phyloP scores from a whole-genome alignment of 2,888 invertebrate genomes.

The Zygaena filipendulae region DNA sequence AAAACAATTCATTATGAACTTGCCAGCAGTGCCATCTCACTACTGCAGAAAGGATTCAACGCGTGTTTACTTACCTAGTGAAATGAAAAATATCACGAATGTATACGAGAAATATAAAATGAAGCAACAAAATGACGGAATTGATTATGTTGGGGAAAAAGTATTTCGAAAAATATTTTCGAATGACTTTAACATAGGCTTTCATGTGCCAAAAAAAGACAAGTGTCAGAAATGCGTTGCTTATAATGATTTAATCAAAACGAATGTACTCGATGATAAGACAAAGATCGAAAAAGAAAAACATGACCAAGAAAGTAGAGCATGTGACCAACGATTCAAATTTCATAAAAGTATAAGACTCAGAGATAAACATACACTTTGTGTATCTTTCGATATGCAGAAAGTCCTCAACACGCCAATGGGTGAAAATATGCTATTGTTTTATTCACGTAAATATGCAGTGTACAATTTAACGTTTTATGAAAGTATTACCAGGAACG shows the following conservation, averaged over 20 bases:
- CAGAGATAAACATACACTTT: conserved; percentile 1
- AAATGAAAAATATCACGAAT: conserved; percentile 12
- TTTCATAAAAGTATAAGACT: conserved; percentile 1
- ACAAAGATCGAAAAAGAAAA: background rate
- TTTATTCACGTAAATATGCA: conserved; percentile 6
- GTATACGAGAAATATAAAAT: conserved; percentile 16
- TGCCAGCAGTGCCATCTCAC: conserved; percentile 18
- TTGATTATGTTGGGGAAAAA: conserved; percentile 15
- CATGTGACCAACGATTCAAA: conserved; percentile 1
- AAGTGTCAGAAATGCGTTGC: conserved; percentile 16
- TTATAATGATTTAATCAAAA: background rate
- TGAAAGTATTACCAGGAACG: conserved; percentile 7
- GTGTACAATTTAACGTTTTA: conserved; percentile 8
- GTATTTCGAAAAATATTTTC: conserved; percentile 17
- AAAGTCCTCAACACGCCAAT: conserved; percentile 9
- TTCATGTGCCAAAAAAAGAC: conserved; percentile 19
- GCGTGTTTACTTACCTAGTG: conserved; percentile 9
- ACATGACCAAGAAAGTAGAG: conserved; percentile 2
- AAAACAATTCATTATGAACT: conserved; percentile 14
- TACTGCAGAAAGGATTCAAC: conserved; percentile 17
- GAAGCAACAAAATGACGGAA: conserved; percentile 3
- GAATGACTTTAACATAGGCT: conserved; percentile 17
- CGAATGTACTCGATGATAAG: background rate
- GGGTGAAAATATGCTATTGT: conserved; percentile 4
- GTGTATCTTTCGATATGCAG: conserved; percentile 8